Base-by-base conservation (phyloP, 2,113 vertebrate species). In the Micromys minutus region DNA sequence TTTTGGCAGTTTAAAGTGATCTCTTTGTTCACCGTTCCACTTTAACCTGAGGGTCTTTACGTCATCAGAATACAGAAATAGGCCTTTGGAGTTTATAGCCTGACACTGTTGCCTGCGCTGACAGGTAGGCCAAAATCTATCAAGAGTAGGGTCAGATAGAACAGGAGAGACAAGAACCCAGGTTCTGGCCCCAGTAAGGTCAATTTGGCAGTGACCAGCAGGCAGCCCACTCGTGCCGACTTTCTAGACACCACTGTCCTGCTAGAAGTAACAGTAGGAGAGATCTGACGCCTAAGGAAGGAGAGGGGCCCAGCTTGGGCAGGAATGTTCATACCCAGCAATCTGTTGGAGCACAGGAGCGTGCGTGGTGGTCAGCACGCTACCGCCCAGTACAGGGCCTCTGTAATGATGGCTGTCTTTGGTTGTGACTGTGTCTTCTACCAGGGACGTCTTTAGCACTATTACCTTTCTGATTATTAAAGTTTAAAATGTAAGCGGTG, bases 391-490 rank as follows among this genome's bases (percentile, higher is more conserved):
- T 4, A 1, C 2, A 42, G 42, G 21, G 91, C 31, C 45, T 76
- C 24, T 2, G 2, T 13, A 29, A 61, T 45, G 47, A 45, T 13
- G 5, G 63, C 50, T 45, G 83, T 95, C 76, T 39, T n/a, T n/a
- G n/a, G 42, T 1, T 75, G 34, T 5, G 34, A 42, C 69, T 55
- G 19, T 17, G 12, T 15, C 45, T 26, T 55, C 39, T 24, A 15
- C 16, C 36, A 92, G 72, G 42, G 39, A 90, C 95, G 94, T 42
- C 86, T 69, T 89, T 95, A 83, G 86, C 77, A 83, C 67, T 91
- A 76, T 90, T 89, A 89, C 87, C 91, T 85, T n/a, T 88, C 59
- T 84, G 91, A 84, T 92, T 87, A 69, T 96, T 94, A 92, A 93
- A 94, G 81, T 83, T 55, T 83, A 92, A 96, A 79, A 34, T n/a